phyloP scores from a whole-genome alignment of 1,140 invertebrate species.

The Papilio helenus region DNA sequence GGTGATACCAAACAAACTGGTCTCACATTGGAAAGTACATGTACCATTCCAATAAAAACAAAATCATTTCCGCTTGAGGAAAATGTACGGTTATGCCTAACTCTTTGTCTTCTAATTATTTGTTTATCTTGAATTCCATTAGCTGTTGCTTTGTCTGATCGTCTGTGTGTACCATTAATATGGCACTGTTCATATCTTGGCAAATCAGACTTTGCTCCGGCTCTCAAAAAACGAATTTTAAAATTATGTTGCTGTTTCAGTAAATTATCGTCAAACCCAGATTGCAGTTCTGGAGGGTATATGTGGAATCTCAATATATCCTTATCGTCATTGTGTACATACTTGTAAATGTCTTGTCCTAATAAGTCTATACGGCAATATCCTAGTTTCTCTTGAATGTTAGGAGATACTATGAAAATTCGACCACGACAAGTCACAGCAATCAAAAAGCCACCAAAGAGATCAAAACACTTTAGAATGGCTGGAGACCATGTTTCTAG shows the following conservation, averaged over 20 bases:
- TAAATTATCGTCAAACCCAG: constrained; percentile 61
- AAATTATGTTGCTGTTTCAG: constrained; percentile 82
- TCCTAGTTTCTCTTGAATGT: constrained; percentile 92
- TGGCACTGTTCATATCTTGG: constrained; percentile 88
- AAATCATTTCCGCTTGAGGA: constrained; percentile 84
- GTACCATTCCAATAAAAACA: constrained; percentile 88
- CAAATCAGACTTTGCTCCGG: constrained; percentile 87
- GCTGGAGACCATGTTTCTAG: constrained; percentile 74
- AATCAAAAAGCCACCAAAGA: constrained; percentile 89
- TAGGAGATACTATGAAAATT: constrained; percentile 93
- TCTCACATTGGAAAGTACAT: constrained; percentile 86
- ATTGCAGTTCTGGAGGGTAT: constrained; percentile 82
- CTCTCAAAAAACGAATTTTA: constrained; percentile 84
- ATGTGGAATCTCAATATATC: constrained; percentile 89
- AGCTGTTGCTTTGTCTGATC: constrained; percentile 81
- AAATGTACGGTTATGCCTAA: constrained; percentile 80
- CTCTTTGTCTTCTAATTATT: constrained; percentile 80
- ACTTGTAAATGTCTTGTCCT: constrained; percentile 92
- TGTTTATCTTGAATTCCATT: constrained; percentile 79
- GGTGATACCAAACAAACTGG: constrained; percentile 87
- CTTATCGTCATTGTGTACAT: constrained; percentile 91
- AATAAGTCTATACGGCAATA: constrained; percentile 93
- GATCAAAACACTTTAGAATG: constrained; percentile 83
- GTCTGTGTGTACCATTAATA: constrained; percentile 83
- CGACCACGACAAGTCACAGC: constrained; percentile 92